Evolutionary conservation across 1,140 invertebrate species (phyloP), one percentile per base, ranked within the genome.

Genomic region (Trichonephila inaurata): DNA sequence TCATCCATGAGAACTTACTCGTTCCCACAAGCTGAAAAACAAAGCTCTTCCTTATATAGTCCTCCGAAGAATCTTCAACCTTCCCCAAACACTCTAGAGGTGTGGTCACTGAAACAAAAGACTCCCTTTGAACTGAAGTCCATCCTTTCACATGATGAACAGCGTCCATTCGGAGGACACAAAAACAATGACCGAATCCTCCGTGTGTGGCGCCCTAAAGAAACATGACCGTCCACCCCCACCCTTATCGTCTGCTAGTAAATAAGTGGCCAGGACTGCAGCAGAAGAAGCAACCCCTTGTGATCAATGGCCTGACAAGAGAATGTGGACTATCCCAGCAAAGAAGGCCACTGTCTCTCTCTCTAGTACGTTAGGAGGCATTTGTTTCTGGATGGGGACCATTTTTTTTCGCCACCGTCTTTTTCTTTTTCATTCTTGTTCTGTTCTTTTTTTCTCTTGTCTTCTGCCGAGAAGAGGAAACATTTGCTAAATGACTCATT

Each of bases 401-500:
- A 87, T 87, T 87, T 64, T 64, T 69, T 77, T 77, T 40, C 12
- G 1, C 16, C 28, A 40, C 72, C 12, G 28, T 64, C 28, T 64
- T 64, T 28, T 24, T 61, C 33, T 87, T 28, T 87, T 40, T n/a
- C 5, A 18, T n/a, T 33, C 60, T 7, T 16, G 58, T 1, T n/a
- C 28, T 24, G 21, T 24, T 88, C 28, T 88, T 64, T 88, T 24
- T 24, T 40, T 88, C 18, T 64, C 64, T 64, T 19, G 21, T 88
- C 51, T 44, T 88, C 16, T 18, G 16, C 66, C n/a, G n/a, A 19
- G 58, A 72, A 33, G 88, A n/a, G 66, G 88, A 89, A 69, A 60
- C 88, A 89, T 89, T 89, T 77, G 66, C 88, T 77, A 89, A 89
- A 89, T 77, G 88, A 89, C 88, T 89, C 88, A 89, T 89, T 89